Base-by-base conservation (phyloP, 2,797 vertebrate genomes). In the Cirrhinus mrigala region DNA sequence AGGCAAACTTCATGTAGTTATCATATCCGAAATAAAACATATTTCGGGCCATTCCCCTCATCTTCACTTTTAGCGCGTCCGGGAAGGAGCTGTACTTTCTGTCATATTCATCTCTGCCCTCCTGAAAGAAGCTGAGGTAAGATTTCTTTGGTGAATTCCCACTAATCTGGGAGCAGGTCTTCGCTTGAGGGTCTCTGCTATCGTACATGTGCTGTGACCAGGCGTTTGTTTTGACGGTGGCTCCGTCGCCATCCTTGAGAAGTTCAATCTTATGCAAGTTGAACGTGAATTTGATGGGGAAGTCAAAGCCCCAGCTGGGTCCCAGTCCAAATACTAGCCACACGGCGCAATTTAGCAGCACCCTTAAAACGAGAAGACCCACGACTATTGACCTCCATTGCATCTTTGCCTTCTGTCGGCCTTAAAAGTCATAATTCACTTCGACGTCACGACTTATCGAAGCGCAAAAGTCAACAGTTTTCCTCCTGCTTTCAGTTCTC, bases 1-100 rank as follows among this genome's bases (percentile, higher is more conserved):
- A 99, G 62, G 98, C 98, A 91, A 98, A 95, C 88, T 93, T 96
- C 98, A 99, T 99, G 94, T 99, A 99, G 93, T 97, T 98, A 92
- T 99, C 97, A 91, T 99, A 99, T 90, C 97, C 97, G 87, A 99
- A 99, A 80, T 94, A 96, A 91, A 99, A 99, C 98, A 99, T 99
- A 14, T 96, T 94, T 83, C 95, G 97, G 75, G 98, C 98, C 93
- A 97, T 96, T 86, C 93, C 95, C 88, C 95, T 97, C 96, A 99
- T 96, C 86, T 96, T 94, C 2, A 92, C 90, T 78, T 94, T 97
- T 44, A 98, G 96, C 5, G 95, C 92, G 84, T 95, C 93, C 0
- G 97, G 96, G 92, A 99, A 98, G 81, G 96, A 95, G 58, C 96
- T 92, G 93, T 97, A 97, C 64, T 96, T 97, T 88, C 93, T 92